Percentiles rank a stretch among this genome's conserved stretches.
Evolutionary conservation across 2,113 vertebrate genomes (phyloP).

Genomic region (Nyctereutes procyonoides): DNA sequence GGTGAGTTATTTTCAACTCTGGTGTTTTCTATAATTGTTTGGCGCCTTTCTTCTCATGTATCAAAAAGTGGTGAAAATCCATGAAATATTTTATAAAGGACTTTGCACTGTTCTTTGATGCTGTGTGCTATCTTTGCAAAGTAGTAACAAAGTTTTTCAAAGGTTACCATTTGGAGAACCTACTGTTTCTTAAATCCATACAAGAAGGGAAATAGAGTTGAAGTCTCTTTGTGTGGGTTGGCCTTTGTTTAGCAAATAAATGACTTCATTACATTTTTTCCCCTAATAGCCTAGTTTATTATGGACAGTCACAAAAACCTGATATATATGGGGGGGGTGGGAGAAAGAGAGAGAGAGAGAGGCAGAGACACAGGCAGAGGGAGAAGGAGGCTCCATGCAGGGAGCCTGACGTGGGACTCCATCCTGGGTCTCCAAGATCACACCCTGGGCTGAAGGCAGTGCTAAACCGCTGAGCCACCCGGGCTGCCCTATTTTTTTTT

Average conservation of each 20-base stretch:
- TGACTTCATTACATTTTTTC: background rate
- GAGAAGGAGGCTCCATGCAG: too few relatives aligned
- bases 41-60: background rate
- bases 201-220: background rate
- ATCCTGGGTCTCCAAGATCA: too few relatives aligned
- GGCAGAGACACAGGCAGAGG: too few relatives aligned
- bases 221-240: background rate
- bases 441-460: too few relatives aligned
- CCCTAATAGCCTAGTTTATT: background rate
- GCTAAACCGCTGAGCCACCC: too few relatives aligned
- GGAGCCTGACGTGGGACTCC: too few relatives aligned
- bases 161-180: background rate
- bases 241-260: background rate
- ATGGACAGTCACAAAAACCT: background rate
- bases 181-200: background rate
- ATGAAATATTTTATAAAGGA: constrained; percentile 4
- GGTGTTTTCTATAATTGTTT: background rate
- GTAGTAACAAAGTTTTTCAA: background rate
- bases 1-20: constrained; percentile 16
- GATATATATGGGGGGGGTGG: background rate
- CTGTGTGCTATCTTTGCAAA: background rate
- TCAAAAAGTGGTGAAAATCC: background rate
- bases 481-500: background rate
- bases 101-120: background rate
- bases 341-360: too few relatives aligned